These are phyloP conservation scores for Chrysochloris asiatica DNA, from an alignment of 2,113 vertebrate genomes.

Conservation along the genomic window DNA sequence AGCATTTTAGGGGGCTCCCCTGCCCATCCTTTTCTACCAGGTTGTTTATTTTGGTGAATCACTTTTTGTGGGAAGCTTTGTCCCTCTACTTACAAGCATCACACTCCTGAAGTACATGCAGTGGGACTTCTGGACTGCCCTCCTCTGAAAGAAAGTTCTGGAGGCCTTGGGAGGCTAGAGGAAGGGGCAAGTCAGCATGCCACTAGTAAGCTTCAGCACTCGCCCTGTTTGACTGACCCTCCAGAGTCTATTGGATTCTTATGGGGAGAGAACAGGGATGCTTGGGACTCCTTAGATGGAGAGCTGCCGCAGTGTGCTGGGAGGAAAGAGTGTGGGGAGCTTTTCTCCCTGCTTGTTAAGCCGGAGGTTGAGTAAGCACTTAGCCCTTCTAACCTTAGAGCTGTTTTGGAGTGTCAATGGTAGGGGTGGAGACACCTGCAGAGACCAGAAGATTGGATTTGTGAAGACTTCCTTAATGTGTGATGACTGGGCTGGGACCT, in stretches of 20 bases:
- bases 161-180: background rate
- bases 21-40: background rate
- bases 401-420: background rate
- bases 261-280: accelerated
- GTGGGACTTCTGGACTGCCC: accelerated
- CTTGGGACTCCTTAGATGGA: background rate
- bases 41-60: background rate
- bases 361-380: background rate
- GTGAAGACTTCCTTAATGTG: background rate
- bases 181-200: background rate
- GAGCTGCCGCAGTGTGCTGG: accelerated
- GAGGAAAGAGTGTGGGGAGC: accelerated
- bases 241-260: background rate
- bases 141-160: background rate
- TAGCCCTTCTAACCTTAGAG: background rate
- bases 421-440: background rate
- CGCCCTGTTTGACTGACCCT: background rate
- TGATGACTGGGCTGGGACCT: slow-evolving; percentile 29
- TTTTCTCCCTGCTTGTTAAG: background rate
- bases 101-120: background rate
- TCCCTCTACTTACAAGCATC: background rate
- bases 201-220: background rate
- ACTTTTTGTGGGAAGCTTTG: background rate
- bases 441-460: slow-evolving; percentile 19
- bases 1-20: background rate